Base-by-base conservation (phyloP, 2,888 invertebrate species). In the Cheilosia variabilis region DNA sequence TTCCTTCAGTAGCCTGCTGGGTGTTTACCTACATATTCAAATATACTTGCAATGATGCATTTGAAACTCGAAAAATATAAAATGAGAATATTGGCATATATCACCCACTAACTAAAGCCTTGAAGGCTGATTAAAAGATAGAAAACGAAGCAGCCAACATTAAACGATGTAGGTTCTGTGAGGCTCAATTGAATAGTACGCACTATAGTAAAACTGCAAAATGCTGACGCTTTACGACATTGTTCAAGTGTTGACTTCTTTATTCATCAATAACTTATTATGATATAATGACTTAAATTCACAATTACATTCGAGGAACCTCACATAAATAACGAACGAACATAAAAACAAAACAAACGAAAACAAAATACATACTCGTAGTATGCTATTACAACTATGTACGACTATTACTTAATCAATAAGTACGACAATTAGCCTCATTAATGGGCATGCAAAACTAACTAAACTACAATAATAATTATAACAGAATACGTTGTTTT, bases 191-290 rank as follows among this genome's bases (percentile, higher is more conserved):
- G 4, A 37, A 37, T 37, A 37, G 37, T 37, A 37, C 7, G 34
- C 37, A 13, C 37, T 37, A 37, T 37, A 68, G 4, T 73, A 80
- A 60, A 66, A 72, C 66, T n/a, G 43, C 41, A 34, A 2, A 7
- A n/a, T 19, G 9, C 57, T 77, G 86, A 86, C 86, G 86, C 81
- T 52, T 81, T 68, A 77, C 86, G 86, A 86, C 86, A 60, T 47
- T 45, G 60, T 60, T 62, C 66, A 55, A 55, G 53, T 45, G n/a
- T 72, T 76, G 81, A 22, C 53, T 71, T 80, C 62, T 86, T 86
- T 58, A 77, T 86, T 86, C 53, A 60, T 79, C 65, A 78, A 78
- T 78, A 78, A 71, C 62, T 71, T 55, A 71, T 53, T 58, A 71
- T 55, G 77, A 69, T 31, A 76, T 69, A 69, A 50, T 79, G 50